These are phyloP conservation scores for Bos indicus DNA, from an alignment of 2,113 vertebrate genomes.

Conservation along the genomic window DNA sequence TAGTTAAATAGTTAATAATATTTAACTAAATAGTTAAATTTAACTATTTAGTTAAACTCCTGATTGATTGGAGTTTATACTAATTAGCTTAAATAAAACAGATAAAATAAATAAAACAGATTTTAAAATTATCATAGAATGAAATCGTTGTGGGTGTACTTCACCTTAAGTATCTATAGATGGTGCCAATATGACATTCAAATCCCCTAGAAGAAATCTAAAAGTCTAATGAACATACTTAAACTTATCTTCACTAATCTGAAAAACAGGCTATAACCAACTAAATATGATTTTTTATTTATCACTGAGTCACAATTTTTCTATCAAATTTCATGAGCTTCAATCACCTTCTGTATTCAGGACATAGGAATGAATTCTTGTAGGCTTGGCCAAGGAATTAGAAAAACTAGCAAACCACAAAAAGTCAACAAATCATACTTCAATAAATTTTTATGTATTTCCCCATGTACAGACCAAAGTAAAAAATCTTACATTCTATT, in stretches of 20 bases:
- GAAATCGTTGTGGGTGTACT: not conserved
- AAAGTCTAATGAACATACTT: not conserved
- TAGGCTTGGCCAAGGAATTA: not conserved
- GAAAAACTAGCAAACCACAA: not conserved
- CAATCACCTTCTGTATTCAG: not conserved
- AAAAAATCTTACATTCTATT: not conserved
- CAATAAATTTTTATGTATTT: slow-evolving; percentile 9
- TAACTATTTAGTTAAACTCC: not conserved
- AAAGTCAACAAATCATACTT: not conserved
- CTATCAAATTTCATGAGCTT: not conserved
- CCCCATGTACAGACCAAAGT: not conserved
- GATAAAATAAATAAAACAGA: not conserved
- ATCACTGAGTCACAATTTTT: not conserved
- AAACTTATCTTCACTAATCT: not conserved
- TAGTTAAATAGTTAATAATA: not conserved
- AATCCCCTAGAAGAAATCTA: not conserved
- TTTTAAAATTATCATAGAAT: not conserved
- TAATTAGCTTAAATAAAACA: not conserved
- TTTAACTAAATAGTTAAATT: not conserved
- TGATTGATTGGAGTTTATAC: not conserved
- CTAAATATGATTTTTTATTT: not conserved
- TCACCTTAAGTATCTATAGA: slow-evolving; percentile 53
- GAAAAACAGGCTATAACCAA: not conserved
- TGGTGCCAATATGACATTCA: slow-evolving; percentile 54
- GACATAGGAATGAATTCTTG: not conserved